A percentile compares a stretch with the other conserved stretches of the same genome.
Conservation (phyloP, 2,888 invertebrate species). For the Maniola hyperantus region DNA sequence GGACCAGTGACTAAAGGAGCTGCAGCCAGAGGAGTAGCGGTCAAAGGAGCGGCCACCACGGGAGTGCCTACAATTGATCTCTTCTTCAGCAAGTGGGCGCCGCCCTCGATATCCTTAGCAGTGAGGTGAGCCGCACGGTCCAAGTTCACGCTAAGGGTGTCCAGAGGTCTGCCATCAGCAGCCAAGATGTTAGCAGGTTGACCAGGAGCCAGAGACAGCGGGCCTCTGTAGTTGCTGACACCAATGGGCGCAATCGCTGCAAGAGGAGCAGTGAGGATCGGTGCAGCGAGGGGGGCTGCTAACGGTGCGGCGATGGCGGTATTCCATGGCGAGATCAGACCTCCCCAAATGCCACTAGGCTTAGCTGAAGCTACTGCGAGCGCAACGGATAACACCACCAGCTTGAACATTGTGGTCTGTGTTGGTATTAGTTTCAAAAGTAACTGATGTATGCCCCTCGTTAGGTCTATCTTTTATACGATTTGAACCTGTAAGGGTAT, state of each 20-base stretch:
- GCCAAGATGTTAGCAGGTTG: constrained; percentile 75
- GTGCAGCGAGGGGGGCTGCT: constrained; percentile 18
- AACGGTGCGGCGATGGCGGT: constrained; percentile 6
- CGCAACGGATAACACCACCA: constrained; percentile 85
- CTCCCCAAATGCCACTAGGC: constrained; percentile 54
- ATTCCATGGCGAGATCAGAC: background rate
- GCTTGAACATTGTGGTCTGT: constrained; percentile 81
- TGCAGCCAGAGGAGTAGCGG: constrained; percentile 44
- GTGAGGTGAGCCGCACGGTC: constrained; percentile 72
- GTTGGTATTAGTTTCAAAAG: constrained; percentile 59
- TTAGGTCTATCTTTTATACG: constrained; percentile 35
- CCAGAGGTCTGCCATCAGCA: constrained; percentile 74
- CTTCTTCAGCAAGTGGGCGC: constrained; percentile 61
- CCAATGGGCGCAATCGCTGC: constrained; percentile 38
- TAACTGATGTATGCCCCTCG: constrained; percentile 62
- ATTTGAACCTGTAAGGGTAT: background rate
- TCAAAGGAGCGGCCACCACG: constrained; percentile 48
- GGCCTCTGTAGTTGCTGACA: constrained; percentile 70
- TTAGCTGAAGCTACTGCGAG: constrained; percentile 81
- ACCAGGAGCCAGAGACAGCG: constrained; percentile 70
- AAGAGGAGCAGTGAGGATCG: constrained; percentile 1
- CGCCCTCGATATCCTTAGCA: constrained; percentile 63
- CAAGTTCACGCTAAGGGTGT: constrained; percentile 74
- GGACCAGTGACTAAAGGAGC: constrained; percentile 48
- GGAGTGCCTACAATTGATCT: constrained; percentile 62